Evolutionary conservation across 2,113 vertebrate species (phyloP).

Genomic region (Psittacus erithacus): DNA sequence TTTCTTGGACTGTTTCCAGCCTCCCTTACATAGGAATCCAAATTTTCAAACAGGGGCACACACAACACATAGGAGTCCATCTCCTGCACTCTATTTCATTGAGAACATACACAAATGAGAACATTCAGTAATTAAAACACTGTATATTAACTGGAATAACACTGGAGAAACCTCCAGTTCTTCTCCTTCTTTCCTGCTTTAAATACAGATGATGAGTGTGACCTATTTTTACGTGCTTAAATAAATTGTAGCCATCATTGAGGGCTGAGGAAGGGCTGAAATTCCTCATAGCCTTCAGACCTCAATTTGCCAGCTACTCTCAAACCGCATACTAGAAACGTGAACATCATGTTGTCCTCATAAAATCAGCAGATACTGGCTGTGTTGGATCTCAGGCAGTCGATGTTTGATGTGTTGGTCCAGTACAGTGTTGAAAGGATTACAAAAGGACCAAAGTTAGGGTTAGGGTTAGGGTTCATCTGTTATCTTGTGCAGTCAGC

Average conservation of each 20-base stretch:
- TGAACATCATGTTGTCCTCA: neutral
- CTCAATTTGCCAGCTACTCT: neutral
- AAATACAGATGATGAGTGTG: neutral
- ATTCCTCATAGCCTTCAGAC: neutral
- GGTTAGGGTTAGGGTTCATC: neutral
- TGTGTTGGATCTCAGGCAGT: neutral
- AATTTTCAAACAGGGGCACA: conserved; percentile 16
- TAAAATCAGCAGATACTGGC: neutral
- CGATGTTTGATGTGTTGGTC: neutral
- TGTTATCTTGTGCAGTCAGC: neutral
- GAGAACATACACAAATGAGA: conserved; percentile 15
- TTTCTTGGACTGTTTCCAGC: conserved; percentile 11
- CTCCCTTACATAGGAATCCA: neutral
- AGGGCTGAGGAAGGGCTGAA: neutral
- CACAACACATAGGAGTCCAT: neutral
- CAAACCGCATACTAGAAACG: neutral
- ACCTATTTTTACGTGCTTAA: neutral
- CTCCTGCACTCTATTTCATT: conserved; percentile 6
- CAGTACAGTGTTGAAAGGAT: neutral
- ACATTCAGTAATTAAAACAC: conserved; percentile 26
- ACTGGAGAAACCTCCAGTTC: neutral
- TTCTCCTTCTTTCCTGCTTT: neutral
- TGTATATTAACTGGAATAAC: neutral
- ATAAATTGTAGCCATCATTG: neutral
- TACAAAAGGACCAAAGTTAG: neutral